Base-by-base conservation (phyloP, 2,888 invertebrate genomes). In the Oscheius sp. region DNA sequence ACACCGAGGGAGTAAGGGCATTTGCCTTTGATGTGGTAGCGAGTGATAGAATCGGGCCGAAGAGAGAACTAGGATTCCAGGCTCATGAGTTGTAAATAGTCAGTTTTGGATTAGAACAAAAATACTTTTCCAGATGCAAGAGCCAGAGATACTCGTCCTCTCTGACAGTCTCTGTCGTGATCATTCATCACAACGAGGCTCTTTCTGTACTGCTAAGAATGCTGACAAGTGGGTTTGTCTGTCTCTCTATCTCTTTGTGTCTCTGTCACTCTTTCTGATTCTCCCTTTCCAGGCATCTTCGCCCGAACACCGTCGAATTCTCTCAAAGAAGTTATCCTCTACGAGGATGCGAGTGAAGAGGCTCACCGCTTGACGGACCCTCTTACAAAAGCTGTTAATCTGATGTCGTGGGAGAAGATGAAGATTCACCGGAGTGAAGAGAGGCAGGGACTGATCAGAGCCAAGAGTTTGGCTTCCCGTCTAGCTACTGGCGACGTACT, bases 171-270 rank as follows among this genome's bases (percentile, higher is more conserved):
- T 85, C 84, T 90, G 94, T 99, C 85, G 95, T 99, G 76, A 96
- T 99, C 87, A 97, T 99, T 72, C 99, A 98, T 91, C 97, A 98
- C 91, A 99, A 99, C 90, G 98, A 99, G 90, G 97, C 97, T 0
- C 96, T 97, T 96, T 94, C 95, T 53, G 98, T 98, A 0, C 92
- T 99, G 37, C 92, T 98, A 78, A 92, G 98, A 74, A 89, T 88
- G 85, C 76, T 89, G 53, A 86, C 79, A 50, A 81, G 77, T 73
- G 7, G 42, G 53, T 42, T 48, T 42, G 7, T 3, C 33, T 33
- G 32, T 48, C 5, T 13, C 48, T 42, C 21, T 11, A 48, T 47
- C 51, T 13, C 51, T 21, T 11, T 11, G 11, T 70, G 57, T 57
- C n/a, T 53, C 55, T 21, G 21, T 21, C 21, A 21, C 21, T 21